Base-by-base conservation (phyloP, 2,888 invertebrate genomes). In the Galerucella pusilla region DNA sequence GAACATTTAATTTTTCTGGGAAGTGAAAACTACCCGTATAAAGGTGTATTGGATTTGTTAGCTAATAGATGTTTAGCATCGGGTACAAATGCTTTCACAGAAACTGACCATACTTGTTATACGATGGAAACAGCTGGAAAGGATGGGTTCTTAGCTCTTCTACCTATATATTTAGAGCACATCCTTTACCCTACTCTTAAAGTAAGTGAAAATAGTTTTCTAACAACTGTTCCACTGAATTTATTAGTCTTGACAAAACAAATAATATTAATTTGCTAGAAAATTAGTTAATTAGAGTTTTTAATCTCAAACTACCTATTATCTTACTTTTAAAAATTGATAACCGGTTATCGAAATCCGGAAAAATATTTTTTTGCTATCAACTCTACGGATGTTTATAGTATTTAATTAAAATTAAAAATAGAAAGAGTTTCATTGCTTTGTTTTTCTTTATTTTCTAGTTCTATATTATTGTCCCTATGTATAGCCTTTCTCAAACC, bases 1-100 rank as follows among this genome's bases (percentile, higher is more conserved):
- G 97, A 97, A 84, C 97, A 97, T 88, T 90, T 97, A 12, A 92
- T 97, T 66, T 97, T 97, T 87, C 89, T 97, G 86, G 97, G 97
- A 0, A 97, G 96, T 78, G 93, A 96, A 85, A 90, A 94, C 14
- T 97, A 96, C 85, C 97, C 97, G 0, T 97, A 93, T 86, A 97
- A 96, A 87, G 97, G 97, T 5, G 92, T 97, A 64, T 88, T 97
- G 77, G 97, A 97, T 88, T 89, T 97, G 70, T 88, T 97, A 80
- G 97, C 97, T 9, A 97, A 97, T 86, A 90, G 96, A 52, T 97
- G 96, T 84, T 90, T 96, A 84, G 96, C 97, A 1, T 95, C 95
- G 59, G 97, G 97, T 1, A 97, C 97, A 2, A 97, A 97, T 89
- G 97, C 97, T 0, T 94, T 94, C 93, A 97, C 97, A 0, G 93